phyloP scores from a whole-genome alignment of 1,140 invertebrate species.

The Gyrodactylus bullatarudis region DNA sequence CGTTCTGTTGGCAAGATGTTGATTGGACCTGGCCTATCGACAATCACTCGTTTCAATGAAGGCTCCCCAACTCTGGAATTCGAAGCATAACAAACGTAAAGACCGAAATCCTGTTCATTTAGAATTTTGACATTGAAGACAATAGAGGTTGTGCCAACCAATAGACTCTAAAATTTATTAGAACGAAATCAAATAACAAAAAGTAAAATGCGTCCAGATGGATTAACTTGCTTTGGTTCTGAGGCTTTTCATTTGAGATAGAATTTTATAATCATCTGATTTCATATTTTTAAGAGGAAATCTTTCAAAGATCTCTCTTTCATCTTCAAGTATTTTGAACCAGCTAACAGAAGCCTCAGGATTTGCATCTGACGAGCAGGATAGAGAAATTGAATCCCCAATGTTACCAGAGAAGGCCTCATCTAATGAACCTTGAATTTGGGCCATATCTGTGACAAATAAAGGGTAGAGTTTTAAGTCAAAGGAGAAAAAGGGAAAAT shows the following conservation, averaged over 20 bases:
- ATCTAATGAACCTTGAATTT: neutral
- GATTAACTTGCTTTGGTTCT: neutral
- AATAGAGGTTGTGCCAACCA: neutral
- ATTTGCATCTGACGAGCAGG: neutral
- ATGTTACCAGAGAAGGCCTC: neutral
- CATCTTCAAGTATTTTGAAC: neutral
- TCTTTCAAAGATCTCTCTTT: neutral
- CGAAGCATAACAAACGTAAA: neutral
- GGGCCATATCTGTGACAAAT: neutral
- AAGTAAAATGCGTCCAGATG: neutral
- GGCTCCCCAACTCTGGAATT: neutral
- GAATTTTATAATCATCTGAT: neutral
- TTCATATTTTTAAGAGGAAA: neutral
- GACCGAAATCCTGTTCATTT: neutral
- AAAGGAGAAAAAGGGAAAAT: neutral
- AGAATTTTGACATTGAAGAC: neutral
- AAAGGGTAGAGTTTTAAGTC: neutral
- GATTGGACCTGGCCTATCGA: neutral
- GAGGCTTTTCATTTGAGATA: neutral
- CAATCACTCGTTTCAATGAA: neutral
- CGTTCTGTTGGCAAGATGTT: neutral
- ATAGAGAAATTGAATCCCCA: neutral
- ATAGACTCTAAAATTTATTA: neutral
- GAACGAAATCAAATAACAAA: neutral
- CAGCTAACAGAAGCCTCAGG: neutral